These are phyloP conservation scores for Apodemia duryi DNA, from an alignment of 2,888 invertebrate genomes.

Conservation along the genomic window DNA sequence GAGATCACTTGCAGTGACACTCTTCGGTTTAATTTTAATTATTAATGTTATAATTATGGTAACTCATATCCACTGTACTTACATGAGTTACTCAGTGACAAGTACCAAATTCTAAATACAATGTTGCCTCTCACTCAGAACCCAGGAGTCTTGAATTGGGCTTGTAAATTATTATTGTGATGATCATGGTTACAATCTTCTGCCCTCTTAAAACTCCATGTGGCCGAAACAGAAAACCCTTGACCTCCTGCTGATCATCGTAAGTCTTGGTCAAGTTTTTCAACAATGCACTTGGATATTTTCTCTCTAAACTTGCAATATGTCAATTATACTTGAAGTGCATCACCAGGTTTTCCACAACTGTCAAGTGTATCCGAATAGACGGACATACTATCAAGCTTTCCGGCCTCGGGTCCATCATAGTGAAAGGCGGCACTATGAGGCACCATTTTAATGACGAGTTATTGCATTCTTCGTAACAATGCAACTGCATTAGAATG, in stretches of 20 bases:
- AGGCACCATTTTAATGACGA: constrained; percentile 77
- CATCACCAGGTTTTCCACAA: constrained; percentile 77
- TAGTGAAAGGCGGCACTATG: constrained; percentile 79
- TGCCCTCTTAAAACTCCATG: constrained; percentile 70
- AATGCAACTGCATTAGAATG: constrained; percentile 61
- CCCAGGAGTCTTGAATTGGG: constrained; percentile 74
- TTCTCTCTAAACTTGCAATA: constrained; percentile 39
- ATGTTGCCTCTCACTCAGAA: constrained; percentile 77
- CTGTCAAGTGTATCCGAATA: constrained; percentile 74
- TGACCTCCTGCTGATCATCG: constrained; percentile 70
- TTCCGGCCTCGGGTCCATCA: constrained; percentile 77
- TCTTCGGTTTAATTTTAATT: no score
- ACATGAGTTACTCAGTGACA: constrained; percentile 71
- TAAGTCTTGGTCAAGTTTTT: constrained; percentile 76
- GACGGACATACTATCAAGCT: constrained; percentile 77
- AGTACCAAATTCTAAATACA: constrained; percentile 54
- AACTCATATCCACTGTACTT: constrained; percentile 72
- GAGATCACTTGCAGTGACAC: no score
- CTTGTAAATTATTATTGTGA: constrained; percentile 42
- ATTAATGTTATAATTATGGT: constrained; percentile 39
- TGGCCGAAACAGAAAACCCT: constrained; percentile 79
- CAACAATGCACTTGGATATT: constrained; percentile 66
- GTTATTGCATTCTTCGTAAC: constrained; percentile 77
- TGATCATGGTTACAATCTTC: constrained; percentile 39
- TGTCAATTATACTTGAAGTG: constrained; percentile 47